Evolutionary conservation across 2,888 invertebrate genomes (phyloP), one percentile per base, ranked within the genome.

Genomic region (Cylindroiulus punctatus): DNA sequence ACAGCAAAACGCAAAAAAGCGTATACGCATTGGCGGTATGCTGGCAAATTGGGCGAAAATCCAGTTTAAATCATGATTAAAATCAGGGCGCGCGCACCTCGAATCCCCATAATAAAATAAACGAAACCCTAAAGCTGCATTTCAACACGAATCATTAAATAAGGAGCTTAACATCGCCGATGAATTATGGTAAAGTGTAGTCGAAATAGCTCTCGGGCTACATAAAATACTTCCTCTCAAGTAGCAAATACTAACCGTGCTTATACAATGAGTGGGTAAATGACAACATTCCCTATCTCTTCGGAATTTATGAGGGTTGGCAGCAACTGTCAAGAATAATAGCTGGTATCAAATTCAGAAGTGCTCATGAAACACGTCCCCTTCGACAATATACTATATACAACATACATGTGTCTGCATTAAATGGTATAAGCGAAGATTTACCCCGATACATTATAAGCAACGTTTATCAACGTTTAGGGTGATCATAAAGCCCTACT

Each of bases 141-240:
- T 44, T 76, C 76, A 76, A 76, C 76, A 76, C 76, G 76, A 76
- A 76, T 76, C 76, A 76, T 76, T 76, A 76, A 76, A 76, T 76
- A 76, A 76, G 76, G 76, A 76, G 76, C 76, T 76, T 76, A 76
- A 22, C 76, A 76, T 14, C 76, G 30, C 76, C 76, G 30, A 76
- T 76, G 76, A 76, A 76, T 76, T 26, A 76, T 76, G 76, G 76
- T 22, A 30, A 76, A 22, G 76, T 30, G 22, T 30, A 76, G 76
- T 76, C 30, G 76, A 76, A 76, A 76, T 76, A 76, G 76, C 76
- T 76, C 76, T 26, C 26, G 76, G 26, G 76, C 76, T 76, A 76
- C 76, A 76, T 76, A 76, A 76, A 76, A 76, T 76, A 76, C 30
- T 76, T 76, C 30, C 26, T 76, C 76, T 22, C 76, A 76, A 30